Percentiles rank a stretch among this genome's conserved stretches.
These are phyloP conservation scores for Diceros bicornis DNA, from an alignment of 2,797 vertebrate genomes.

Conservation along the genomic window DNA sequence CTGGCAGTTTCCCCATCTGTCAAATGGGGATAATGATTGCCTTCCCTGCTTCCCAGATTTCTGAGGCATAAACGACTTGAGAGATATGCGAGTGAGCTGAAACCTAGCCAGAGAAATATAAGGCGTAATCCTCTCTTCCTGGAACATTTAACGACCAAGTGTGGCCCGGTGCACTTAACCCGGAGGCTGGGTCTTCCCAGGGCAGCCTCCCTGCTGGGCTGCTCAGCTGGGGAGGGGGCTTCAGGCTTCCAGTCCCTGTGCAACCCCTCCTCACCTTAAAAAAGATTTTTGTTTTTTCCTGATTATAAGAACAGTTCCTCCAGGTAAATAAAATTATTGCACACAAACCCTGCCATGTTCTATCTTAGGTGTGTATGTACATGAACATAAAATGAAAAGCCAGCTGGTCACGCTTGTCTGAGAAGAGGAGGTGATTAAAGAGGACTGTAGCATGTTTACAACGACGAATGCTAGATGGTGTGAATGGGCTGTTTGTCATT, in stretches of 20 bases:
- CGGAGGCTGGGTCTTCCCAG: not conserved
- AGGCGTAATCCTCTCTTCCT: conserved; percentile 32
- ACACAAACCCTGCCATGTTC: not conserved
- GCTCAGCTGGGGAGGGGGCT: not conserved
- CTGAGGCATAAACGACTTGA: not conserved
- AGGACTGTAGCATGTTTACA: not conserved
- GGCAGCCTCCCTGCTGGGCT: not conserved
- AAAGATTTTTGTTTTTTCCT: not conserved
- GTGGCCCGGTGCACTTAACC: not conserved
- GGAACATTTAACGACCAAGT: conserved; percentile 24
- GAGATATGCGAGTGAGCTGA: not conserved
- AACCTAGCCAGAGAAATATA: conserved; percentile 22
- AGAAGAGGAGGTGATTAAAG: not conserved
- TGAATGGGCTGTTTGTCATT: not conserved
- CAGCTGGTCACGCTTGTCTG: not conserved
- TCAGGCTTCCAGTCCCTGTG: not conserved
- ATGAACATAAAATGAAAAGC: not conserved
- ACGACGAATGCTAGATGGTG: not conserved
- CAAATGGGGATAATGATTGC: not conserved
- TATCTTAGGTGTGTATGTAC: not conserved
- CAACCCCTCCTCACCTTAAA: not conserved
- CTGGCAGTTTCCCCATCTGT: not conserved
- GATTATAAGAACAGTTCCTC: not conserved
- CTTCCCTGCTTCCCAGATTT: not conserved
- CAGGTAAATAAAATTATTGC: not conserved